phyloP scores from a whole-genome alignment of 2,113 vertebrate genomes.

The Cyprinodon brontotheroides region DNA sequence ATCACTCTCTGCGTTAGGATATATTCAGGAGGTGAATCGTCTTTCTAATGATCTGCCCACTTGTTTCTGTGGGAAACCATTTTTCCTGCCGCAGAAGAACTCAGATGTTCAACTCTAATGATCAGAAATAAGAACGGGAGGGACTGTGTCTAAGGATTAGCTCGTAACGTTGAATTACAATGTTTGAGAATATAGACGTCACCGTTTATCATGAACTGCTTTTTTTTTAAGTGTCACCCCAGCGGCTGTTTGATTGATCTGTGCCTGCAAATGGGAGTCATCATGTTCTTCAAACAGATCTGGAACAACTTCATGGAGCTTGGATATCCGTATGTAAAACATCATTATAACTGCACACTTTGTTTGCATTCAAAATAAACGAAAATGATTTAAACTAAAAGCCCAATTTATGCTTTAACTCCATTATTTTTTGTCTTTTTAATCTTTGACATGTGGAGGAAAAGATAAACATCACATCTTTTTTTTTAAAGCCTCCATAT shows the following conservation, averaged over 20 bases:
- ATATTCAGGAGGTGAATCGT: slow-evolving; percentile 42
- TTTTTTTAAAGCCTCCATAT: slow-evolving; percentile 15
- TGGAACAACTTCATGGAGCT: slow-evolving; percentile 99
- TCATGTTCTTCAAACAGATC: slow-evolving; percentile 99
- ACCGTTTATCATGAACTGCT: slow-evolving; percentile 12
- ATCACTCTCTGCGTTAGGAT: slow-evolving; percentile 22
- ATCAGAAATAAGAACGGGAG: slow-evolving; percentile 34
- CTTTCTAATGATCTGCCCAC: slow-evolving; percentile 24
- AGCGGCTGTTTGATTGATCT: slow-evolving; percentile 98
- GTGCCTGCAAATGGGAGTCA: slow-evolving; percentile 98
- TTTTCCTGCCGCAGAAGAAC: slow-evolving; percentile 39
- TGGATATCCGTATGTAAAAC: slow-evolving; percentile 89
- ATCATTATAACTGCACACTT: neutral
- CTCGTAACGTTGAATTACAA: slow-evolving; percentile 12
- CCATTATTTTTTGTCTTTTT: slow-evolving; percentile 16
- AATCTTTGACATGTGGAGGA: slow-evolving; percentile 50
- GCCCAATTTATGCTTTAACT: neutral
- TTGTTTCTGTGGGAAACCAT: slow-evolving; percentile 22
- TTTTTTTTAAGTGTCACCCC: slow-evolving; percentile 89
- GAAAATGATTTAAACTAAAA: slow-evolving; percentile 9
- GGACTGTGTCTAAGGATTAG: slow-evolving; percentile 7
- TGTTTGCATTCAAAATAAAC: neutral
- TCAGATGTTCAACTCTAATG: slow-evolving; percentile 34
- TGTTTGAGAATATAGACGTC: slow-evolving; percentile 35
- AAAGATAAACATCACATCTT: slow-evolving; percentile 38